Evolutionary conservation across 2,113 vertebrate species (phyloP).

Genomic region (Leptodactylus fuscus): DNA sequence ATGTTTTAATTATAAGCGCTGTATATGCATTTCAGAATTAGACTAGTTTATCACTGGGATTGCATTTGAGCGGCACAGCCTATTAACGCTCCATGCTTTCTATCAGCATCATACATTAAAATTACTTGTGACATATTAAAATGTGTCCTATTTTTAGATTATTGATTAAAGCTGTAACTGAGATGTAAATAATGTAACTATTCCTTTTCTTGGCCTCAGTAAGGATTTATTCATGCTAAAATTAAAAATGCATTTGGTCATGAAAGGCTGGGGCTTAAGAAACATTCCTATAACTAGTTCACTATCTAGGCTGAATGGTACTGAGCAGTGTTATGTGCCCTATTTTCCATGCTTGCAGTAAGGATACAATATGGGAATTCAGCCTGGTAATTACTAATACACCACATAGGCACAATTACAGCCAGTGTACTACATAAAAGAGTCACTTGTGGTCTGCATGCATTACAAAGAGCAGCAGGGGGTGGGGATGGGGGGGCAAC

Average conservation of each 20-base stretch:
- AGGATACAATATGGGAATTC: constrained; percentile 94
- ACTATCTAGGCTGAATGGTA: constrained; percentile 78
- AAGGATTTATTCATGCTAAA: constrained; percentile 66
- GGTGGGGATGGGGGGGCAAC: constrained; percentile 67
- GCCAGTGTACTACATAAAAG: constrained; percentile 91
- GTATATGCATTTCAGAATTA: constrained; percentile 47
- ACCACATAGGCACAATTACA: constrained; percentile 90
- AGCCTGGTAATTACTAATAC: constrained; percentile 90
- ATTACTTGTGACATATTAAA: constrained; percentile 26
- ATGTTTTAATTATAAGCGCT: constrained; percentile 57
- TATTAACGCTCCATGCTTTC: constrained; percentile 44
- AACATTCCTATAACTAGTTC: constrained; percentile 70
- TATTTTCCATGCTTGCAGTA: constrained; percentile 79
- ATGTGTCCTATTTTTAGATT: constrained; percentile 46
- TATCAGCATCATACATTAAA: constrained; percentile 48
- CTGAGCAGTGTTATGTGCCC: constrained; percentile 72
- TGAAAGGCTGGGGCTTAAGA: constrained; percentile 72
- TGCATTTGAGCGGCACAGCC: constrained; percentile 42
- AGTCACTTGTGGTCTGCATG: constrained; percentile 85
- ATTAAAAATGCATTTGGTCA: constrained; percentile 68
- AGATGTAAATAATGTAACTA: constrained; percentile 64
- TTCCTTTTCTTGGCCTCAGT: constrained; percentile 63
- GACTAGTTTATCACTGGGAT: constrained; percentile 58
- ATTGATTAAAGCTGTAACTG: constrained; percentile 42
- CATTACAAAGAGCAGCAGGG: constrained; percentile 77